Evolutionary conservation across 2,113 vertebrate genomes (phyloP).

Genomic region (Merops nubicus): DNA sequence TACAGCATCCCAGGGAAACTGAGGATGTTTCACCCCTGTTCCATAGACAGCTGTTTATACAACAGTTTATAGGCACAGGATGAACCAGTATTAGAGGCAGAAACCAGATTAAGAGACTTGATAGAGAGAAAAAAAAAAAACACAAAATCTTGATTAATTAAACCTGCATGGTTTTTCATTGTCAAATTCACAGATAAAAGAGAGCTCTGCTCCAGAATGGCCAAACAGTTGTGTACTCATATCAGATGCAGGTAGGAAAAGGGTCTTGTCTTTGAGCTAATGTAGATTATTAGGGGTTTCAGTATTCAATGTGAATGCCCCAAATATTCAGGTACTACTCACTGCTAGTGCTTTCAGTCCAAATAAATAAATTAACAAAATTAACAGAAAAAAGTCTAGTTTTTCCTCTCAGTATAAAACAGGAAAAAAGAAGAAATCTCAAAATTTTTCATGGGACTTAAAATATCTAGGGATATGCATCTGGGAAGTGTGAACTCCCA

Average conservation of each 20-base stretch:
- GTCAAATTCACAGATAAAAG: not conserved
- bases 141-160: not conserved
- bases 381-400: fast-evolving
- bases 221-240: not conserved
- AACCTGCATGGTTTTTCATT: fast-evolving
- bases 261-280: not conserved
- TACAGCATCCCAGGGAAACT: not conserved
- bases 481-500: not conserved
- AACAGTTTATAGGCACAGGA: not conserved
- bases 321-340: not conserved
- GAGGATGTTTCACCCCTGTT: not conserved
- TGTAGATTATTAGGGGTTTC: not conserved
- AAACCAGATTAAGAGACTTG: not conserved
- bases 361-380: not conserved
- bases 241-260: not conserved
- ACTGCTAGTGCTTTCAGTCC: not conserved
- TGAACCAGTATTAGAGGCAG: not conserved
- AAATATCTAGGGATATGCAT: not conserved
- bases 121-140: not conserved
- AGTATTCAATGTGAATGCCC: not conserved
- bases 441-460: not conserved
- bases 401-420: not conserved
- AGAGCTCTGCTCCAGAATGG: not conserved
- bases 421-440: not conserved
- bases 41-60: too few relatives aligned